These are phyloP conservation scores for Lissocephala sabroskyi DNA, from an alignment of 2,888 invertebrate species.

Conservation along the genomic window DNA sequence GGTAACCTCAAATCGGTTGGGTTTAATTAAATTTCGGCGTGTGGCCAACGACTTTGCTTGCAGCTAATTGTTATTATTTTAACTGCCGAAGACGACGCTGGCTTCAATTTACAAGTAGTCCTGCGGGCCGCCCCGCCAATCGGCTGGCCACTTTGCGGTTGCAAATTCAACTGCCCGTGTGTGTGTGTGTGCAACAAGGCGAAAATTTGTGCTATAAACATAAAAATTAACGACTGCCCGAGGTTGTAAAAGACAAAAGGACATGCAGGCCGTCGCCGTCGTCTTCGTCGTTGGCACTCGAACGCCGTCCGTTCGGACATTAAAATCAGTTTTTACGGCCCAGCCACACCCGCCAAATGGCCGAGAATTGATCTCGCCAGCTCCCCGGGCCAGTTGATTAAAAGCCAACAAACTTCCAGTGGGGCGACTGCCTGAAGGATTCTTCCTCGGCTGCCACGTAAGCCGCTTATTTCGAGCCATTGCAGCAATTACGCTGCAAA, in stretches of 20 bases:
- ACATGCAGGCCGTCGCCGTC: conserved; percentile 22
- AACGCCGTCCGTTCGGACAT: conserved; percentile 47
- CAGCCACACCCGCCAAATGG: conserved; percentile 38
- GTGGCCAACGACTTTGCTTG: conserved; percentile 51
- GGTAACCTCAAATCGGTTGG: conserved; percentile 16
- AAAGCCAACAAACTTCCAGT: conserved; percentile 35
- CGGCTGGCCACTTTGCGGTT: conserved; percentile 27
- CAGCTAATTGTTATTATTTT: conserved; percentile 60
- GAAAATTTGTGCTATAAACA: conserved; percentile 63
- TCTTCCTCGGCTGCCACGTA: conserved; percentile 17
- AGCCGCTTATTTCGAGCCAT: conserved; percentile 44
- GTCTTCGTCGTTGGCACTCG: too few relatives aligned
- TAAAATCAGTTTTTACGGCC: conserved; percentile 67
- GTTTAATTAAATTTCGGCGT: conserved; percentile 59
- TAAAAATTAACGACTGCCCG: conserved; percentile 68
- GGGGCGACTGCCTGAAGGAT: not conserved
- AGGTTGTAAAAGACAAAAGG: conserved; percentile 66
- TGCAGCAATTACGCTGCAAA: conserved; percentile 23
- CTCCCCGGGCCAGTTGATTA: conserved; percentile 38
- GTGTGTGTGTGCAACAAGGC: conserved; percentile 54
- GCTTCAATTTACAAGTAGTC: conserved; percentile 2
- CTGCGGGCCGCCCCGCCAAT: conserved; percentile 4
- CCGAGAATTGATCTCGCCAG: conserved; percentile 11
- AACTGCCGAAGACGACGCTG: conserved; percentile 29
- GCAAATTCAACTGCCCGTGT: conserved; percentile 19